Conservation (phyloP, 2,888 invertebrate genomes). For the Caenorhabditis panamensis region DNA sequence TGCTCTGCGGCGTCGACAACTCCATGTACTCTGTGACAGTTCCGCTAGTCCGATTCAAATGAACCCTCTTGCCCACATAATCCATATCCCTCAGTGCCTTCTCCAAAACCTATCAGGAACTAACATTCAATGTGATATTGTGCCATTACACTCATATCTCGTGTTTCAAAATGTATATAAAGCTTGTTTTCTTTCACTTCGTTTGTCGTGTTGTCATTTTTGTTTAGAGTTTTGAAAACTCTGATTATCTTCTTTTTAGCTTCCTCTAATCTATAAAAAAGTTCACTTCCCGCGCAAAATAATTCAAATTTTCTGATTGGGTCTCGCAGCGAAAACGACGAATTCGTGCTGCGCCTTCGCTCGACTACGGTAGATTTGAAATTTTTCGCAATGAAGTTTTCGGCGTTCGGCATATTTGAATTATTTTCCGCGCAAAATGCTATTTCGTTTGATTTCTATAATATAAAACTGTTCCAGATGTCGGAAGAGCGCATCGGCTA, state of each 20-base stretch:
- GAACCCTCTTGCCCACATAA: constrained; percentile 4
- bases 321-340: too few species aligned
- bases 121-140: constrained; percentile 11
- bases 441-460: not conserved
- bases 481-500: constrained; percentile 47
- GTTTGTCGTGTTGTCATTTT: not conserved
- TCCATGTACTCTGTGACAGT: constrained; percentile 71
- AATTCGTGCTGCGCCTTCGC: too few species aligned
- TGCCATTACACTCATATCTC: not conserved
- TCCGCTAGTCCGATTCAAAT: constrained; percentile 60
- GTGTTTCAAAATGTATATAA: not conserved
- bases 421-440: too few species aligned
- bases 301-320: not conserved
- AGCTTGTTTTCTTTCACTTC: not conserved
- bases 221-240: not conserved
- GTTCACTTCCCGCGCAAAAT: too few species aligned
- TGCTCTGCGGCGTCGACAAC: constrained; percentile 70
- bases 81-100: constrained; percentile 1
- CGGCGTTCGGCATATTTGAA: too few species aligned
- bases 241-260: not conserved
- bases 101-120: not conserved
- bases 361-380: too few species aligned
- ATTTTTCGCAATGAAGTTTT: too few species aligned
- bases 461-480: constrained; percentile 13
- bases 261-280: too few species aligned